phyloP scores from a whole-genome alignment of 1,140 invertebrate species.

The Lepidurus arcticus region DNA sequence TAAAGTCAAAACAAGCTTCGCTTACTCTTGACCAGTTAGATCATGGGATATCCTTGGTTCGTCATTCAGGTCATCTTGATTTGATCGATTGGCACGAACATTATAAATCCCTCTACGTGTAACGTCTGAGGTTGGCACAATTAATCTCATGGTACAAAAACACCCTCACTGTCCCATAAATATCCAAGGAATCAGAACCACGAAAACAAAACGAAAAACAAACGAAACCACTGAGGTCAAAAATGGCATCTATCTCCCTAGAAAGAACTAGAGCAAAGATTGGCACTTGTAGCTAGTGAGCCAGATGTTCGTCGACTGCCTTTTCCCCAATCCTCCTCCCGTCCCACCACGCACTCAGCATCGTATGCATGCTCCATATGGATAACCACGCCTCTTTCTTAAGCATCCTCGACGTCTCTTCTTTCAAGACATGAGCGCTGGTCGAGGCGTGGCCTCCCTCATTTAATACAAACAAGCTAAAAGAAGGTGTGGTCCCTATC shows the following conservation, averaged over 20 bases:
- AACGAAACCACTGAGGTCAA: background rate
- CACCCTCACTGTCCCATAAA: background rate
- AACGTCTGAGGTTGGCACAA: background rate
- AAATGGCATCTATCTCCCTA: background rate
- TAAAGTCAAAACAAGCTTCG: background rate
- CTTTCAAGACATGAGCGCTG: background rate
- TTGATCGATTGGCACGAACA: background rate
- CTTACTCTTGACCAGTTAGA: background rate
- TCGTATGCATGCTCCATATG: background rate
- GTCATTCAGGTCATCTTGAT: background rate
- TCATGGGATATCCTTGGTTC: background rate
- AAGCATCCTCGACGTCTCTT: background rate
- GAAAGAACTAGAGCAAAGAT: background rate
- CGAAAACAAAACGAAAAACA: background rate
- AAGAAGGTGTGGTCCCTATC: background rate
- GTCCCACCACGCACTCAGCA: background rate
- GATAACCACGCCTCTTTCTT: slow-evolving; percentile 7
- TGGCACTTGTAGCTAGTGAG: background rate
- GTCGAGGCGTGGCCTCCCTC: slow-evolving; percentile 1
- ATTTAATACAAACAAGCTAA: slow-evolving; percentile 11
- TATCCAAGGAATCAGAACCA: background rate
- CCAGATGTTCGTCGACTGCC: slow-evolving; percentile 12
- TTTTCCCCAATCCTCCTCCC: background rate
- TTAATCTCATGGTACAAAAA: background rate
- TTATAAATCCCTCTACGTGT: background rate